Evolutionary conservation across 64 coral and sea anemone genomes (phyloP), one percentile per base, ranked within the genome.

Genomic region (Porites australiensis): DNA sequence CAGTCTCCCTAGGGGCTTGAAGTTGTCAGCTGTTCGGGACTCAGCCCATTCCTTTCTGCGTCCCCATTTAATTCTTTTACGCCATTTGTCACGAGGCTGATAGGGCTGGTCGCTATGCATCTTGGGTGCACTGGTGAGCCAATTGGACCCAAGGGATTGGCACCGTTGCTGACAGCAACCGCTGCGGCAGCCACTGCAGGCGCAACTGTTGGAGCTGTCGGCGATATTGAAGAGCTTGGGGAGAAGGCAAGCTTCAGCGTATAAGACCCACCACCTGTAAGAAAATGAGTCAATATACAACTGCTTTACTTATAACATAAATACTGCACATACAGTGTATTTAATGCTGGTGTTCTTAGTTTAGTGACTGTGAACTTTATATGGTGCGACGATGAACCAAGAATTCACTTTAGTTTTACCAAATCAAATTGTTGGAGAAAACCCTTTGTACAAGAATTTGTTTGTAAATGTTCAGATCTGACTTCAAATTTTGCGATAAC

Each of bases 201-300:
- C 46, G 98, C 98, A 80, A 99, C 98, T 58, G 98, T 99, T 63
- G 98, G 98, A 7, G 98, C 98, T 12, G 98, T 96, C 2, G 98
- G 98, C 12, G 98, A 96, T 23, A 99, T 99, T 0, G 98, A 93
- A 6, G 98, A 99, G 72, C 98, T 99, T 57, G 98, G 98, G 49
- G 98, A 99, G 54, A 99, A 99, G 3, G 98, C 98, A 23, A 99
- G 88, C 88, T 99, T 99, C 18, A 99, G 82, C 11, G 98, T 99
- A 55, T 93, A 99, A 5, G 98, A 99, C 10, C 98, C 98, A 44
- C 98, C 98, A 0, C 98, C 98, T 99, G 51, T 48, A 44, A 79
- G 21, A 87, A 16, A 58, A 63, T 50, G 14, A 64, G 44, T 7
- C 1, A 57, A 5, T 9, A 57, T 5, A 9, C 1, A 37, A 37